phyloP scores from a whole-genome alignment of 1,140 invertebrate genomes.

The Harlomillsia oculata region DNA sequence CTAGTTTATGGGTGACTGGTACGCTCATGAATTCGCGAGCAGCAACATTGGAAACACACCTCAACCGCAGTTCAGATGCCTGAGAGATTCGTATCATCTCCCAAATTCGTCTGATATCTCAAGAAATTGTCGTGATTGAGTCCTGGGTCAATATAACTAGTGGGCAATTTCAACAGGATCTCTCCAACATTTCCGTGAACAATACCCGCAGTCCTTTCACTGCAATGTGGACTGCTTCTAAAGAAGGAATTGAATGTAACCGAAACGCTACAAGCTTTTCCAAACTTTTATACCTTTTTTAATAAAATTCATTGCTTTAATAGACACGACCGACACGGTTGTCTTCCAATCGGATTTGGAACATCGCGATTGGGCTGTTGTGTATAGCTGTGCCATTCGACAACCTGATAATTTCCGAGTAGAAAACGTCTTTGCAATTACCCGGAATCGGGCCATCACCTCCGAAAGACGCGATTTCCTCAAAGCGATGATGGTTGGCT shows the following conservation, averaged over 20 bases:
- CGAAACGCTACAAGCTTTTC: not conserved
- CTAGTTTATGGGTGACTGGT: constrained; percentile 22
- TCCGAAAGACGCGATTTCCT: constrained; percentile 10
- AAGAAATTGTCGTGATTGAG: not conserved
- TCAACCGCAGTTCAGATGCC: constrained; percentile 7
- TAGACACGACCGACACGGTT: not conserved
- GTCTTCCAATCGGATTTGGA: constrained; percentile 17
- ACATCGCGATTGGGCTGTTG: constrained; percentile 10
- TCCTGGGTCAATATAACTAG: not conserved
- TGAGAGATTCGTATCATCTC: not conserved
- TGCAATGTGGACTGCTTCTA: not conserved
- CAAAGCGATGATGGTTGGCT: constrained; percentile 24
- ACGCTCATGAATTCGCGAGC: constrained; percentile 9
- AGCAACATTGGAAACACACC: constrained; percentile 20
- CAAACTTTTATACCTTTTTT: not conserved
- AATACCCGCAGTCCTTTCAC: not conserved
- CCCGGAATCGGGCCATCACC: constrained; percentile 3
- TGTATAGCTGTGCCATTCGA: constrained; percentile 6
- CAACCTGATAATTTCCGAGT: constrained; percentile 5
- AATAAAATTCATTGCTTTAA: not conserved
- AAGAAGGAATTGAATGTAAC: not conserved
- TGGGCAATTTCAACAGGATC: not conserved
- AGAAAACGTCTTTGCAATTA: constrained; percentile 9
- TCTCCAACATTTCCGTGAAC: not conserved
- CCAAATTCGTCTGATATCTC: not conserved